phyloP scores from a whole-genome alignment of 2,888 invertebrate species.

The Polyommatus iphigenia region DNA sequence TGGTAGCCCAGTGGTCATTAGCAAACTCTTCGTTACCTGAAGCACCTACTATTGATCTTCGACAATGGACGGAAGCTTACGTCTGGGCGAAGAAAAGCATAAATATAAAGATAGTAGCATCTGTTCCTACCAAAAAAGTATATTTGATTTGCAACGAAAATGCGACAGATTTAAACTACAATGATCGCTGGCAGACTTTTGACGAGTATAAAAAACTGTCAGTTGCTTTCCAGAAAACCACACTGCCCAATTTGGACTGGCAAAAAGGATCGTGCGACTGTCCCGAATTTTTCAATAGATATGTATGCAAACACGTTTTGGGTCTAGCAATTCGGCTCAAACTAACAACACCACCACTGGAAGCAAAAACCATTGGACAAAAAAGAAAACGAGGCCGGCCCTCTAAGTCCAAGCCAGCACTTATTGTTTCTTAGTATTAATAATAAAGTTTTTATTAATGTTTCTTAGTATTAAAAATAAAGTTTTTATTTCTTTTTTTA shows the following conservation, averaged over 20 bases:
- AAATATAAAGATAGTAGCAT: slow-evolving; percentile 6
- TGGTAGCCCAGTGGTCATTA: slow-evolving; percentile 14
- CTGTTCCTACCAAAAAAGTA: slow-evolving; percentile 1
- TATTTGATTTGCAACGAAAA: slow-evolving; percentile 23
- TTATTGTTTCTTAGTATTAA: neutral
- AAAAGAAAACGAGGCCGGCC: slow-evolving; percentile 28
- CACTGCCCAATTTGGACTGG: slow-evolving; percentile 16
- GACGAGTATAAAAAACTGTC: slow-evolving; percentile 3
- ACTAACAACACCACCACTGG: slow-evolving; percentile 11
- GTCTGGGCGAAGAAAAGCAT: slow-evolving; percentile 13
- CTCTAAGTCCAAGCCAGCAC: slow-evolving; percentile 20
- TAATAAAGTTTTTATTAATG: neutral
- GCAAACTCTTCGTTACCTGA: neutral
- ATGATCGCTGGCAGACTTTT: neutral
- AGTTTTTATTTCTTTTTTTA: neutral
- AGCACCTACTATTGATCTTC: slow-evolving; percentile 14
- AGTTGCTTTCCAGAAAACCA: slow-evolving; percentile 6
- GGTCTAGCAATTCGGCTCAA: slow-evolving; percentile 23
- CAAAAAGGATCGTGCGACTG: slow-evolving; percentile 1
- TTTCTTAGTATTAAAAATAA: neutral
- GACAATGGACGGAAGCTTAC: slow-evolving; percentile 23
- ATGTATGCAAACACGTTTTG: slow-evolving; percentile 14
- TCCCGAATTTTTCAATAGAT: slow-evolving; percentile 2
- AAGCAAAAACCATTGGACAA: neutral
- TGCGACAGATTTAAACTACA: neutral